Percentiles rank a stretch among this genome's conserved stretches.
These are phyloP conservation scores for Cardiocondyla obscurior DNA, from an alignment of 1,140 invertebrate genomes.

Conservation along the genomic window DNA sequence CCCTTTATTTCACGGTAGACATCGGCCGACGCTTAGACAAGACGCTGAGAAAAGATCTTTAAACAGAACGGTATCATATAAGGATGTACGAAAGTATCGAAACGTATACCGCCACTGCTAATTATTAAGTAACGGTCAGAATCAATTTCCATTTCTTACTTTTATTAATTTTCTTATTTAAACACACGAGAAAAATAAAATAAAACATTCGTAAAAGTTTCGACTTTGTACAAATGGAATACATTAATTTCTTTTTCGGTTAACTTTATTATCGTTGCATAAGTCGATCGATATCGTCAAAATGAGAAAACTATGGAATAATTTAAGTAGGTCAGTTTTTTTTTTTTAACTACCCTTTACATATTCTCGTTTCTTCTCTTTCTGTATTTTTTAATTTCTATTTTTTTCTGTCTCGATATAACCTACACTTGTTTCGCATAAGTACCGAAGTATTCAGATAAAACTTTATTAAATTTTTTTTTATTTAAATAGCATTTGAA, in stretches of 20 bases:
- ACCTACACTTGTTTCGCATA: neutral
- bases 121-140: too few relatives aligned
- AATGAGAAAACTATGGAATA: neutral
- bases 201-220: too few relatives aligned
- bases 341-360: neutral
- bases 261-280: neutral
- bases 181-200: neutral
- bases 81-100: neutral
- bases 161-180: neutral
- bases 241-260: neutral
- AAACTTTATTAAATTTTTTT: neutral
- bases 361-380: neutral
- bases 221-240: neutral
- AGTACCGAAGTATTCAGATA: neutral
- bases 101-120: conserved; percentile 14
- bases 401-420: neutral
- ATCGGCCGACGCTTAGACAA: neutral
- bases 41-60: neutral
- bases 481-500: neutral
- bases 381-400: neutral
- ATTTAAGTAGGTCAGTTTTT: conserved; percentile 14
- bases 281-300: neutral
- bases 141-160: too few relatives aligned
- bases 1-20: neutral
- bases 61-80: conserved; percentile 15